These are phyloP conservation scores for Octodon degus DNA, from an alignment of 2,113 vertebrate species.

Conservation along the genomic window DNA sequence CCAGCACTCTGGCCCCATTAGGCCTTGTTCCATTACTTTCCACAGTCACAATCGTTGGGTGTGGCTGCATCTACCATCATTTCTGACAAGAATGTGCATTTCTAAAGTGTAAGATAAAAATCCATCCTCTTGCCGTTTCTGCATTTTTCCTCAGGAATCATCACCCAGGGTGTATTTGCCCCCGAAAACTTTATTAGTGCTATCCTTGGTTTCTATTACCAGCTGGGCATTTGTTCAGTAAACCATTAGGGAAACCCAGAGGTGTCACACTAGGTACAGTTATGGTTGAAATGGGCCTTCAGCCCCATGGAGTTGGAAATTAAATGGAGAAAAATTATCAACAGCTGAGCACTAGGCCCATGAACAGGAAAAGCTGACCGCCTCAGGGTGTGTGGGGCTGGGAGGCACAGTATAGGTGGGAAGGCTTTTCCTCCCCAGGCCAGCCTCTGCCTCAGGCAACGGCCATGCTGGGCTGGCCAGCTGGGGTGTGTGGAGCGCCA, in stretches of 20 bases:
- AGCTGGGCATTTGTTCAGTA: neutral
- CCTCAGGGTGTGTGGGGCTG: neutral
- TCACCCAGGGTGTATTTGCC: neutral
- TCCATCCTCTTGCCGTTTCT: neutral
- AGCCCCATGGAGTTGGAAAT: neutral
- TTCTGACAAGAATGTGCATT: neutral
- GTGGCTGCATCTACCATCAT: neutral
- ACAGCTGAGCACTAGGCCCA: neutral
- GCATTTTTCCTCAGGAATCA: neutral
- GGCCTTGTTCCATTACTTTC: neutral
- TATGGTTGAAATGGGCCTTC: neutral
- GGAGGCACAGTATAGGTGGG: neutral
- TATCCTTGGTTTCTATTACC: neutral
- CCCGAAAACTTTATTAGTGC: neutral
- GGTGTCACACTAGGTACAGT: neutral
- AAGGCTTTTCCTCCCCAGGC: neutral
- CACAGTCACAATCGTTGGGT: neutral
- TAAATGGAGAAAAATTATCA: neutral
- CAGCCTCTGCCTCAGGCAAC: neutral
- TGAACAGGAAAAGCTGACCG: neutral
- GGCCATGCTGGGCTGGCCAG: neutral
- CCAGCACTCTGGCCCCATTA: too few relatives aligned
- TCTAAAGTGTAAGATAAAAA: conserved; percentile 40
- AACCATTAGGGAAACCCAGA: neutral
- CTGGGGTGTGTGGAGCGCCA: accelerated